Conservation (phyloP, 92 coral and sea anemone genomes). For the Bergia puertoricense region DNA sequence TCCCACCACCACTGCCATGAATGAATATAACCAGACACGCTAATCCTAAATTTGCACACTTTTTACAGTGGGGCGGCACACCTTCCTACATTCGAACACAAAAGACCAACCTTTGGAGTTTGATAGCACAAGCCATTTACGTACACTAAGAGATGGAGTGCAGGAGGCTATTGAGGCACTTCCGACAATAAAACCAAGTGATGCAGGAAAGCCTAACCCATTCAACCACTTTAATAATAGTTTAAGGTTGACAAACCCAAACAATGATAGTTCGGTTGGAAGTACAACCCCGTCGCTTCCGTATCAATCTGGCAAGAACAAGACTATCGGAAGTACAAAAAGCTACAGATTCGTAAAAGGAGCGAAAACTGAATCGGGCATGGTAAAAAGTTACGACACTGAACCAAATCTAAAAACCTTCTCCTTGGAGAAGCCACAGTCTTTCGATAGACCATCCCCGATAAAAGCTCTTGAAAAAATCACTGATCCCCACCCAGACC, state of each 20-base stretch:
- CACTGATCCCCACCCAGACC: conserved; percentile 50
- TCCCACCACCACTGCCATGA: not conserved
- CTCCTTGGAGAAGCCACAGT: conserved; percentile 61
- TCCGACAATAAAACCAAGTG: conserved; percentile 2
- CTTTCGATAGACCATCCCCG: conserved; percentile 62
- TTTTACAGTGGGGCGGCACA: not conserved
- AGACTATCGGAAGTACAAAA: not conserved
- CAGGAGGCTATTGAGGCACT: conserved; percentile 22
- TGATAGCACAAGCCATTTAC: not conserved
- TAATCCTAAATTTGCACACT: not conserved
- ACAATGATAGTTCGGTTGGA: not conserved
- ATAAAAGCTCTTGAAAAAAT: conserved; percentile 62
- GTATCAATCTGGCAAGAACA: not conserved
- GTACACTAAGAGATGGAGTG: conserved; percentile 21
- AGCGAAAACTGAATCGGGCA: conserved; percentile 27
- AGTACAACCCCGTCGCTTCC: not conserved
- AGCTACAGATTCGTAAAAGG: conserved; percentile 28
- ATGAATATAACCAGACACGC: too few relatives aligned
- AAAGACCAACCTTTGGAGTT: not conserved
- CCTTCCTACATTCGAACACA: not conserved
- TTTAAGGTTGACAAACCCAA: not conserved
- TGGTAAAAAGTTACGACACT: conserved; percentile 15
- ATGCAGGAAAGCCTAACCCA: not conserved
- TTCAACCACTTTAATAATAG: not conserved
- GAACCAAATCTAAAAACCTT: conserved; percentile 49